Evolutionary conservation across 2,888 invertebrate species (phyloP), one percentile per base, ranked within the genome.

Genomic region (Tryphoninae sp.): DNA sequence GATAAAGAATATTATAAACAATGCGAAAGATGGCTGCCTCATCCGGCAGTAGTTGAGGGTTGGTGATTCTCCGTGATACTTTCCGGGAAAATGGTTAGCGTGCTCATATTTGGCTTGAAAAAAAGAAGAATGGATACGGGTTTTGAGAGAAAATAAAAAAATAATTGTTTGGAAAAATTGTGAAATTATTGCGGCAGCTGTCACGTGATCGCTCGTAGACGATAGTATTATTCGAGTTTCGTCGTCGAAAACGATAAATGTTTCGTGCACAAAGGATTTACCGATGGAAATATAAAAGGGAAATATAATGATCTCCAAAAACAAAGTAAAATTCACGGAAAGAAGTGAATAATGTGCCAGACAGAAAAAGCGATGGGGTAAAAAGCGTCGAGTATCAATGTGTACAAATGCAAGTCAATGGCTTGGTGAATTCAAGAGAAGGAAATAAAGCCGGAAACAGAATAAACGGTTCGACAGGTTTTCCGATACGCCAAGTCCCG

Each of bases 381-480:
- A 81, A 86, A 68, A 61, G 68, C 49, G 49, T 79, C 55, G 80
- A 78, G 65, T 77, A 69, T 64, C 67, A 51, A 87, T 86, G 87
- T 88, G 89, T 88, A 89, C 88, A 88, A 89, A 89, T 88, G 87
- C 87, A 84, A 86, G 86, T 88, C 89, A 89, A 89, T 88, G 89
- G 89, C 88, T 84, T 89, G 86, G 77, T 80, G 87, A 86, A 89
- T 86, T 87, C 85, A 86, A 84, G 85, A 86, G 86, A 84, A 88
- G 87, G 87, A 87, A 89, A 89, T 87, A 89, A 89, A 89, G 87
- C 87, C 88, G 89, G 88, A 89, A 89, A 88, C 86, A 85, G 87
- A 89, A 87, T 87, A 89, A 89, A 89, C 87, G 88, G 88, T 87
- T 88, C 86, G 87, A 88, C 88, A 85, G 86, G 86, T 89, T 89